Percentiles rank a stretch among this genome's conserved stretches.
Conservation (phyloP, 2,888 invertebrate genomes). For the Hypomecis atomaria region DNA sequence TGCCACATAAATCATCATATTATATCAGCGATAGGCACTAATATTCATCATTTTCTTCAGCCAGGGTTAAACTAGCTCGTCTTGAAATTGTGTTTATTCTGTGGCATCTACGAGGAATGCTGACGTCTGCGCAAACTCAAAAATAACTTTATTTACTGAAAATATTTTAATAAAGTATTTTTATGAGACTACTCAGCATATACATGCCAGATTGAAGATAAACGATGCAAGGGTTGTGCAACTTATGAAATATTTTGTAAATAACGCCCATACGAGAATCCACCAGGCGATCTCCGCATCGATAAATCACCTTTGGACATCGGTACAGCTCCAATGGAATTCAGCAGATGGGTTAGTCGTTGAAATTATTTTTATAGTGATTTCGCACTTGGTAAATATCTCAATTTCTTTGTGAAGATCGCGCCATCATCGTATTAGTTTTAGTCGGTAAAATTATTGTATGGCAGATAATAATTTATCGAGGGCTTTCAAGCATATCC, state of each 20-base stretch:
- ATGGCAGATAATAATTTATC: too few relatives aligned
- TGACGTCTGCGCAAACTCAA: conserved; percentile 19
- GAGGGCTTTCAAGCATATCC: too few relatives aligned
- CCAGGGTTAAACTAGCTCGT: neutral
- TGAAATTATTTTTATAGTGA: conserved; percentile 22
- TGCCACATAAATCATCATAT: too few relatives aligned
- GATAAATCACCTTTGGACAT: conserved; percentile 81
- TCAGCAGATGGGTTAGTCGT: conserved; percentile 67
- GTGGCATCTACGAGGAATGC: conserved; percentile 10
- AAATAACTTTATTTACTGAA: conserved; percentile 22
- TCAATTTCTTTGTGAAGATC: too few relatives aligned
- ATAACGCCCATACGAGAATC: conserved; percentile 57
- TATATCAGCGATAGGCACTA: too few relatives aligned
- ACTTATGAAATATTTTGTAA: conserved; percentile 81
- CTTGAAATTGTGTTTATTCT: conserved; percentile 10
- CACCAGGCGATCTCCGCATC: conserved; percentile 61
- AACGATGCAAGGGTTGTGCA: conserved; percentile 55
- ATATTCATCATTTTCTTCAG: neutral
- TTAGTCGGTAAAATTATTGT: too few relatives aligned
- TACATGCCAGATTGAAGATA: conserved; percentile 57
- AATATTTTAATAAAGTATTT: conserved; percentile 29
- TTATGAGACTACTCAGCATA: conserved; percentile 24
- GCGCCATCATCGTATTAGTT: too few relatives aligned
- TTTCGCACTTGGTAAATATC: too few relatives aligned
- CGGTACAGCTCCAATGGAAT: conserved; percentile 75